Percentiles rank a stretch among this genome's conserved stretches.
Evolutionary conservation across 2,888 invertebrate species (phyloP).

Genomic region (Trypoxylon attenuatum): DNA sequence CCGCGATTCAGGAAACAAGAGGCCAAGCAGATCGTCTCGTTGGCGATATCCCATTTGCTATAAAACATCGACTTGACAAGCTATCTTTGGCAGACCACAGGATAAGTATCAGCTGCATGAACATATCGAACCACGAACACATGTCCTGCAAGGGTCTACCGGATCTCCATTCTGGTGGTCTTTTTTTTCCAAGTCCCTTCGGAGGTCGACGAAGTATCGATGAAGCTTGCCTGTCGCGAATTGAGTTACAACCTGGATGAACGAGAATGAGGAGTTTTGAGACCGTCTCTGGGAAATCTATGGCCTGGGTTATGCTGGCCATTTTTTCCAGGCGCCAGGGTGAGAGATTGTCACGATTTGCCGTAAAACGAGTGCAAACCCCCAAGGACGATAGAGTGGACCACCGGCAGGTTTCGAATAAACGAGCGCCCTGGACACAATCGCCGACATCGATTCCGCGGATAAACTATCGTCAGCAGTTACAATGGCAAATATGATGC

Average conservation of each 20-base stretch:
- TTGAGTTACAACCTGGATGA: neutral
- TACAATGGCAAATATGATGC: too few species aligned
- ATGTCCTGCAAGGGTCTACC: too few species aligned
- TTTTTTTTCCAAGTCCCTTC: neutral
- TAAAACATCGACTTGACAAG: neutral
- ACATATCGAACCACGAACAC: neutral
- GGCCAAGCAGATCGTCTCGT: neutral
- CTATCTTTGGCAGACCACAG: neutral
- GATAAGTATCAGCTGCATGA: neutral
- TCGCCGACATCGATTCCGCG: slow-evolving; percentile 23
- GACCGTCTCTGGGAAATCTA: slow-evolving; percentile 30
- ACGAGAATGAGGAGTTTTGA: slow-evolving; percentile 34
- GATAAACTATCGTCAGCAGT: slow-evolving; percentile 4
- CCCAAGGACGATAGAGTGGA: slow-evolving; percentile 48
- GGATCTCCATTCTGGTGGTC: neutral
- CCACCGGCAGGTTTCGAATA: slow-evolving; percentile 40
- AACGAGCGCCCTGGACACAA: slow-evolving; percentile 29
- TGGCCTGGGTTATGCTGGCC: slow-evolving; percentile 35
- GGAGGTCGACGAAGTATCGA: too few species aligned
- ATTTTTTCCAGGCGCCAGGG: slow-evolving; percentile 51
- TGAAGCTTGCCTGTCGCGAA: neutral
- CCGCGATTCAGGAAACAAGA: slow-evolving; percentile 4
- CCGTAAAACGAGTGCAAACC: slow-evolving; percentile 51
- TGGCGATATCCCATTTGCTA: neutral
- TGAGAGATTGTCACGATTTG: slow-evolving; percentile 59